Evolutionary conservation across 1,140 invertebrate genomes (phyloP), one percentile per base, ranked within the genome.

Genomic region (Stegodyphus mimosarum): DNA sequence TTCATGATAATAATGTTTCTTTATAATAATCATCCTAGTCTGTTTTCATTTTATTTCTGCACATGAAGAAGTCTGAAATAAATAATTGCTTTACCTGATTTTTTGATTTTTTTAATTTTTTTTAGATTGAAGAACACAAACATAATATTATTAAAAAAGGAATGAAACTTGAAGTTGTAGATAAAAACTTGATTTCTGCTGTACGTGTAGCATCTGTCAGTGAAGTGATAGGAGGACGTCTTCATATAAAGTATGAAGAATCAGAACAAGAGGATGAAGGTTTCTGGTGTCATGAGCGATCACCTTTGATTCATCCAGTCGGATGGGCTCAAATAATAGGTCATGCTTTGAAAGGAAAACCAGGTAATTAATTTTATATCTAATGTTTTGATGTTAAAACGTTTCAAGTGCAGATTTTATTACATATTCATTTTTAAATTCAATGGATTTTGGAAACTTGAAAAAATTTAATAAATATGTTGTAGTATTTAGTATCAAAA

Each of bases 201-300:
- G 96, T 97, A 87, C 95, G 97, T 90, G 94, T 96, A 13, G 97
- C 97, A 2, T 95, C 94, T 15, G 95, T 99, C 70, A 93, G 95
- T 73, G 95, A 96, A 90, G 95, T 98, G 86, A 93, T 98, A 33
- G 97, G 97, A 0, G 97, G 98, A 89, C 92, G 97, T 66, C 92
- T 99, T 48, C 95, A 97, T 88, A 93, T 99, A 0, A 94, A 94
- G 88, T 99, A 99, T 91, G 96, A 95, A 88, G 95, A 97, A 88
- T 94, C 94, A 73, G 91, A 93, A 9, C 93, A 94, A 72, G 95
- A 95, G 88, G 93, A 94, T 89, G 96, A 88, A 89, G 89, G 92
- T 7, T 99, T 99, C 90, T 99, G 97, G 97, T 98, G 96, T 89
- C 97, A 99, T 88, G 96, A 98, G 90, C 95, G 97, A 89, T 98